These are phyloP conservation scores for Mormoops blainvillei DNA, from an alignment of 2,113 vertebrate genomes.

Conservation along the genomic window DNA sequence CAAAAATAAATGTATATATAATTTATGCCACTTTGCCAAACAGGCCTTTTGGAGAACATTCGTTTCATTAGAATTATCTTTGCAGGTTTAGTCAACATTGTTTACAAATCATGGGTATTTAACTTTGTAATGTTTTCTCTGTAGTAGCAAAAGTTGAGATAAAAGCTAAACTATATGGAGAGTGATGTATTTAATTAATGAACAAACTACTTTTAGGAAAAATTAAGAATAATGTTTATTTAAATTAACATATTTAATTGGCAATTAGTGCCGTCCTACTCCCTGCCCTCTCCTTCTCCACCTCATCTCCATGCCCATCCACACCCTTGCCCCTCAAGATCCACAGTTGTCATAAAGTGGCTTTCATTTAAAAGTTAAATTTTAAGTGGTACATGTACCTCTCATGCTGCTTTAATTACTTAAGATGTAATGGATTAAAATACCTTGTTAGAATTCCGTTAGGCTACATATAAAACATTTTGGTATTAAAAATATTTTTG, in stretches of 20 bases:
- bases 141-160: neutral
- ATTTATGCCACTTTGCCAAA: neutral
- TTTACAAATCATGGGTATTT: neutral
- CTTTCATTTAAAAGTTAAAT: neutral
- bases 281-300: neutral
- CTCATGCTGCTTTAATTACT: neutral
- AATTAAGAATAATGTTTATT: neutral
- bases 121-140: neutral
- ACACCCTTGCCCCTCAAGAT: neutral
- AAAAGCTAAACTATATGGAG: neutral
- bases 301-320: neutral
- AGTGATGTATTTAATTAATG: slow-evolving; percentile 16
- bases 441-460: neutral
- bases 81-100: neutral
- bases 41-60: neutral
- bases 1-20: neutral
- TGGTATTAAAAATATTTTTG: neutral
- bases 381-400: neutral
- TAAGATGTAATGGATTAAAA: neutral
- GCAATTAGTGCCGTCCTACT: neutral
- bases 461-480: neutral
- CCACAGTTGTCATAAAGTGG: neutral
- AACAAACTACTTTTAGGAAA: slow-evolving; percentile 2
- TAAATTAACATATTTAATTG: neutral
- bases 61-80: neutral